These are phyloP conservation scores for Hipposideros armiger DNA, from an alignment of 2,113 vertebrate genomes.

Conservation along the genomic window DNA sequence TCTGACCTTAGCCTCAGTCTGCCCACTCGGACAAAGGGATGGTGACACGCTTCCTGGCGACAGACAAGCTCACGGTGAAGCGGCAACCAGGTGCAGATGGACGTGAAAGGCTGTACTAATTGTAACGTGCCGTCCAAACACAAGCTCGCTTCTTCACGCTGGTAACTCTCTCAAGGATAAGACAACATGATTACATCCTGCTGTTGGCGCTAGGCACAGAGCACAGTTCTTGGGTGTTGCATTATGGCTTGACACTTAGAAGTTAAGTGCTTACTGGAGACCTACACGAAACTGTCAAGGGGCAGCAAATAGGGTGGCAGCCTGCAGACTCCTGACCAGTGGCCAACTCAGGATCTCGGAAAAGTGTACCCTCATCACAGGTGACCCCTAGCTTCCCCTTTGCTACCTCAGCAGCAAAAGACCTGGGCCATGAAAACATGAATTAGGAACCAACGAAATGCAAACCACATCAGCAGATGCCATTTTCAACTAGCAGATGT, in stretches of 20 bases:
- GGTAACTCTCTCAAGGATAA: not conserved
- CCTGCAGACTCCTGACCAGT: not conserved
- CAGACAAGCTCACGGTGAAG: not conserved
- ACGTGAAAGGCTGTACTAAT: not conserved
- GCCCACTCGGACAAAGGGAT: not conserved
- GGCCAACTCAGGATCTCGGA: not conserved
- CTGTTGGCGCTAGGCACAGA: accelerated
- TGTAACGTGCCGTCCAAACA: accelerated
- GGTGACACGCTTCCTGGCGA: not conserved
- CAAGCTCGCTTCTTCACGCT: not conserved
- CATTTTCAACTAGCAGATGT: not conserved
- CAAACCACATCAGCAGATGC: not conserved
- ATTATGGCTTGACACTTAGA: not conserved
- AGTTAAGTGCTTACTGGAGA: not conserved
- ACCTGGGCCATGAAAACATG: accelerated
- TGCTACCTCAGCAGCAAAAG: not conserved
- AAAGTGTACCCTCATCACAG: accelerated
- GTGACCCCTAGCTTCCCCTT: not conserved
- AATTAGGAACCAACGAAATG: not conserved
- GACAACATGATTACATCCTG: no score
- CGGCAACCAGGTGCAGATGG: not conserved
- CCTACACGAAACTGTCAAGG: not conserved
- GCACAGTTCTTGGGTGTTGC: not conserved
- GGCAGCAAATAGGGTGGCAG: not conserved
- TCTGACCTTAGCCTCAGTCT: not conserved